Base-by-base conservation (phyloP, 2,113 vertebrate genomes). In the Rhabdornis inornatus region DNA sequence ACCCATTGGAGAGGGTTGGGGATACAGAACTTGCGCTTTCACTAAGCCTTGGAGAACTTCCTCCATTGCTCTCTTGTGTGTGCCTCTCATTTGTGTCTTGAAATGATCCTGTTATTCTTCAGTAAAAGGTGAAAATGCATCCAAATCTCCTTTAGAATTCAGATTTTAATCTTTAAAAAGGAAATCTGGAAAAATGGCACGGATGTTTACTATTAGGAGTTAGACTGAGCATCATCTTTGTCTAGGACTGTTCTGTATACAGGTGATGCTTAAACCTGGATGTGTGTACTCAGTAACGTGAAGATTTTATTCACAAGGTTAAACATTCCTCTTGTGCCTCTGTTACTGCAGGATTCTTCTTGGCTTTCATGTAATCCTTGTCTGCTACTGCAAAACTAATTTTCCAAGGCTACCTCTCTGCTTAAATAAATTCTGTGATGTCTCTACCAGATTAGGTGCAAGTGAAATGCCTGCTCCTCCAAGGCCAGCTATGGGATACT, bases 281-380 rank as follows among this genome's bases (percentile, higher is more conserved):
- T 40, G 6, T 25, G 15, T 44, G 33, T 59, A 20, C 84, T 78
- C 35, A 50, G 35, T 55, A 56, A 39, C 0, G 0, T 47, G 33
- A 70, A 25, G 19, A 11, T 45, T 80, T 91, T 84, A 15, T 47
- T 87, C 22, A 53, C 40, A 64, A 23, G 11, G 14, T 25, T 70
- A 23, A 66, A 66, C 2, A 39, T 86, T 42, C 25, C 39, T 91
- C 50, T 74, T 50, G 5, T n/a, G 31, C 66, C 10, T 89, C 23
- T 70, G 16, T 55, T 35, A 30, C 3, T 70, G n/a, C 49, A 71
- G 70, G 53, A 44, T 79, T 89, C 57, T 71, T 55, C 42, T 68
- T 80, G 88, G 20, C 37, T 91, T 75, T 71, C 28, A 16, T 1
- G 2, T 40, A 52, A 18, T 72, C 59, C 14, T 64, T 87, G 28